Evolutionary conservation across 2,113 vertebrate genomes (phyloP).

Genomic region (Ibidorhyncha struthersii): DNA sequence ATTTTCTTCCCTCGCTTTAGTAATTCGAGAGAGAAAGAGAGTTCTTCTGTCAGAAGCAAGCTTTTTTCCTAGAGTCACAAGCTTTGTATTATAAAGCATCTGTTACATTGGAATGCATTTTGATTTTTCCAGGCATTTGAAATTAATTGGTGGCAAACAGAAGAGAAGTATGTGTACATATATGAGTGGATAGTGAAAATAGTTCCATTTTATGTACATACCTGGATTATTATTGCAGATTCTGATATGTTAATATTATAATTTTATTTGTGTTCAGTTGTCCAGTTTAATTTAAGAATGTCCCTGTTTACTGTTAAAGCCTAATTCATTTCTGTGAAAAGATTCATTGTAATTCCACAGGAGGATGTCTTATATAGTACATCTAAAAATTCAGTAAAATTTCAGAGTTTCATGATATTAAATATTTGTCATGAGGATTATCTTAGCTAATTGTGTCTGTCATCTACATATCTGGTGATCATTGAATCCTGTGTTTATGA

Average conservation of each 20-base stretch:
- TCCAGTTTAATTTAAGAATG: slow-evolving; percentile 53
- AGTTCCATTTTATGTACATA: slow-evolving; percentile 27
- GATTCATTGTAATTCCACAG: slow-evolving; percentile 55
- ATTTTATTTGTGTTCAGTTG: slow-evolving; percentile 48
- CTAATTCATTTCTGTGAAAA: slow-evolving; percentile 41
- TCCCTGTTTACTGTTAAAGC: slow-evolving; percentile 55
- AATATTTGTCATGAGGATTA: slow-evolving; percentile 33
- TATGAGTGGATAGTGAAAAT: background rate
- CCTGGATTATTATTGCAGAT: slow-evolving; percentile 26
- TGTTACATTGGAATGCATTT: background rate
- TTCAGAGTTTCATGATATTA: slow-evolving; percentile 19
- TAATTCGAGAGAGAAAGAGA: background rate
- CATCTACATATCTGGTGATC: slow-evolving; percentile 47
- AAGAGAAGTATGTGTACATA: slow-evolving; percentile 4
- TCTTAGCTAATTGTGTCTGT: slow-evolving; percentile 59
- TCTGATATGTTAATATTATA: slow-evolving; percentile 43
- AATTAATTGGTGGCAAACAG: slow-evolving; percentile 22
- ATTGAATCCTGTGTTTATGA: slow-evolving; percentile 58
- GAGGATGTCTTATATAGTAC: slow-evolving; percentile 7
- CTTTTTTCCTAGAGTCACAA: background rate
- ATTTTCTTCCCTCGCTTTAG: background rate
- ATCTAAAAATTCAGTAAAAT: slow-evolving; percentile 41
- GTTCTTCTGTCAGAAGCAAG: background rate
- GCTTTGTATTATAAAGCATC: background rate
- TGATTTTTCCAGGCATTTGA: background rate